These are phyloP conservation scores for Apodemus speciosus DNA, from an alignment of 2,113 vertebrate genomes.

Conservation along the genomic window DNA sequence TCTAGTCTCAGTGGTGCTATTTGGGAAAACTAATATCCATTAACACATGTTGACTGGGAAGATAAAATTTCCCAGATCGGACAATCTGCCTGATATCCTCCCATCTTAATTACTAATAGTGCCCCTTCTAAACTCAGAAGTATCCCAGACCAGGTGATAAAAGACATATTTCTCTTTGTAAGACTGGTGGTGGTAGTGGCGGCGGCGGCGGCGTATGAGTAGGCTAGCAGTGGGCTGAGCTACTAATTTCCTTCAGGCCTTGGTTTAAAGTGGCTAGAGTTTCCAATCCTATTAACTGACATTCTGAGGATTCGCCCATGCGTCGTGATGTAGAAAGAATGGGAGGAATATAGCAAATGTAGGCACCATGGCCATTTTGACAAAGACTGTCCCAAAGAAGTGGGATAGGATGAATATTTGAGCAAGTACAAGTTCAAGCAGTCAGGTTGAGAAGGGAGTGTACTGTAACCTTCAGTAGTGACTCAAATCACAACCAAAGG, in stretches of 20 bases:
- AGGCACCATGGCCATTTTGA: background rate
- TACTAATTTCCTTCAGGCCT: background rate
- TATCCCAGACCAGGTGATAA: background rate
- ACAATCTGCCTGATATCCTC: background rate
- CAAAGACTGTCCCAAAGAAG: background rate
- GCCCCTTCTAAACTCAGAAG: constrained; percentile 11
- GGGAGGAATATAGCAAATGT: background rate
- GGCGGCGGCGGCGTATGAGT: no score
- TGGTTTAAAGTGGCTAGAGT: background rate
- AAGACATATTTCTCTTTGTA: background rate
- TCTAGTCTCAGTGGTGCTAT: background rate
- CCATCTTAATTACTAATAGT: constrained; percentile 61
- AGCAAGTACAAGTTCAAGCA: background rate
- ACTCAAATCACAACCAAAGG: constrained; percentile 1
- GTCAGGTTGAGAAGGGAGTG: background rate
- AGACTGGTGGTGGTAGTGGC: background rate
- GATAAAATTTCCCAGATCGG: constrained; percentile 43
- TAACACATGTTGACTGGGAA: constrained; percentile 3
- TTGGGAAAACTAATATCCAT: constrained; percentile 46
- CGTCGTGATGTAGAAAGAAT: background rate
- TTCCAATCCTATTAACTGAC: background rate
- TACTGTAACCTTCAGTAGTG: background rate
- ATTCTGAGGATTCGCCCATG: background rate
- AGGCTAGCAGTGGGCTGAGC: background rate
- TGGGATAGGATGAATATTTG: constrained; percentile 11